Conservation (phyloP, 1,140 invertebrate species). For the Cyrtorhinus lividipennis region DNA sequence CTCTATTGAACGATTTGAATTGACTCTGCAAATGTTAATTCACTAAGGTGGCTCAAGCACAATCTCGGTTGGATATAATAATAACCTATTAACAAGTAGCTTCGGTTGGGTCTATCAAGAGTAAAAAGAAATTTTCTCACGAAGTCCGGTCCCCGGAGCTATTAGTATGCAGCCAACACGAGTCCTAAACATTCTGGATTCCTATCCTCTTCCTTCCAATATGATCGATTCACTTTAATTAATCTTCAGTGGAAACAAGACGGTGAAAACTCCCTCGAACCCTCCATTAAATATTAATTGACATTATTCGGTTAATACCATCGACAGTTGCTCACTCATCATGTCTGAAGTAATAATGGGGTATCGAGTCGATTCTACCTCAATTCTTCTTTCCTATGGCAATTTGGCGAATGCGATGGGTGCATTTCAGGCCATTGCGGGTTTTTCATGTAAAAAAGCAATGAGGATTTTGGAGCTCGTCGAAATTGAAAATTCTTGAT, state of each 20-base stretch:
- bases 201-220: neutral
- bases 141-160: neutral
- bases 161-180: neutral
- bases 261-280: neutral
- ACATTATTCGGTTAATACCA: neutral
- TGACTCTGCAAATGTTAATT: no score
- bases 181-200: neutral
- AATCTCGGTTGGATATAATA: neutral
- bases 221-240: neutral
- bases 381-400: no score
- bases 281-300: neutral
- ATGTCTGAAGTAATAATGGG: neutral
- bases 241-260: neutral
- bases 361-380: neutral
- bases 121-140: neutral
- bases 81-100: neutral
- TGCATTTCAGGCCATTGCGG: no score
- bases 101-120: neutral
- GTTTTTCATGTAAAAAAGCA: no score
- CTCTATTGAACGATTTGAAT: no score
- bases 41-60: no score
- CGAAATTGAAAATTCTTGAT: no score
- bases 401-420: no score
- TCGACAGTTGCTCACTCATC: neutral
- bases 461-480: no score